A percentile compares a stretch with the other conserved stretches of the same genome.
Evolutionary conservation across 2,888 invertebrate genomes (phyloP).

Genomic region (Microlaimidae sp.): DNA sequence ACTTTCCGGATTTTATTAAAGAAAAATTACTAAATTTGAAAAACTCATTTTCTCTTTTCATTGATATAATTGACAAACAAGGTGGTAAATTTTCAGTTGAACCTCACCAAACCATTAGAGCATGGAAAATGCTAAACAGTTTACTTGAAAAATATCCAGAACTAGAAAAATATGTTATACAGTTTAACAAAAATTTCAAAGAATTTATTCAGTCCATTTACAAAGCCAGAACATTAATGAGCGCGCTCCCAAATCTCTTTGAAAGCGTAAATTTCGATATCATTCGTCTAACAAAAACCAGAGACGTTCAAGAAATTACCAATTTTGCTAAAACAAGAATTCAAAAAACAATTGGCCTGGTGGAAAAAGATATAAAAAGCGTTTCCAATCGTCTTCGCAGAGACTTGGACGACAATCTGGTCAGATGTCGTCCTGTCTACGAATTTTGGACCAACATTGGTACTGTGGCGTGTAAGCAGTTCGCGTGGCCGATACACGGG

Average conservation of each 20-base stretch:
- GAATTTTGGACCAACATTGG: conserved; percentile 5
- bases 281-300: background rate
- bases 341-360: background rate
- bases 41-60: too few species aligned
- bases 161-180: too few species aligned
- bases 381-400: background rate
- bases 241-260: background rate
- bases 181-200: too few species aligned
- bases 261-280: background rate
- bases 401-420: background rate
- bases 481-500: conserved; percentile 5
- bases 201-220: too few species aligned
- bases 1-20: too few species aligned
- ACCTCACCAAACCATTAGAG: too few species aligned
- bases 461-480: conserved; percentile 1
- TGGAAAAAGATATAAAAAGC: background rate
- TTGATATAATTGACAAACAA: too few species aligned
- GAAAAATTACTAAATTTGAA: background rate
- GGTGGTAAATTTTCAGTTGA: too few species aligned
- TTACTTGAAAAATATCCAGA: too few species aligned
- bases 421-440: conserved; percentile 5
- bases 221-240: too few species aligned
- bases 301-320: background rate
- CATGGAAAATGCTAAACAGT: too few species aligned
- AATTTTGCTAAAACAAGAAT: background rate